These are phyloP conservation scores for Phrynocephalus vlangalii DNA, from an alignment of 2,797 vertebrate species.

Conservation along the genomic window DNA sequence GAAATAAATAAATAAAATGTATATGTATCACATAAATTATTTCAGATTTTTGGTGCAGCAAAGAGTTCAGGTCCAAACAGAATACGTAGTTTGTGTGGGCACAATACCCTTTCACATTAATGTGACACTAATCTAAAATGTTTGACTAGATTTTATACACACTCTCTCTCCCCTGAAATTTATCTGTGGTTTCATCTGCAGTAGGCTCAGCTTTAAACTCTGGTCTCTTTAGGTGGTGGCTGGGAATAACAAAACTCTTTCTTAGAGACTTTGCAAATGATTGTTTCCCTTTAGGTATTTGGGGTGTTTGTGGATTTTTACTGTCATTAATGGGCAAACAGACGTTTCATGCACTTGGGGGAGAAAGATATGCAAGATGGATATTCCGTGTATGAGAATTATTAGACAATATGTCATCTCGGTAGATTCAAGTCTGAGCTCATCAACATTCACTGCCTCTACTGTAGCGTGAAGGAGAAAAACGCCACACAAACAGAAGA, in stretches of 20 bases:
- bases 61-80: conserved; percentile 82
- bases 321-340: background rate
- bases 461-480: conserved; percentile 43
- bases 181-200: conserved; percentile 59
- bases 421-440: background rate
- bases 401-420: conserved; percentile 30
- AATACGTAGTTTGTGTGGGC: conserved; percentile 80
- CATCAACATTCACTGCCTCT: conserved; percentile 34
- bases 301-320: conserved; percentile 5
- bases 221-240: conserved; percentile 40
- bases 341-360: background rate
- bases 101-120: conserved; percentile 70
- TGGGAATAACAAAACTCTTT: conserved; percentile 44
- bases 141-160: conserved; percentile 72
- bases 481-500: conserved; percentile 27
- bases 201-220: conserved; percentile 32
- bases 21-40: conserved; percentile 82
- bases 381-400: conserved; percentile 23
- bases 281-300: conserved; percentile 3
- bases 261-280: conserved; percentile 16
- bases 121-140: conserved; percentile 75
- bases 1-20: conserved; percentile 85
- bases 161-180: conserved; percentile 71
- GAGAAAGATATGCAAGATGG: background rate
- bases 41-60: conserved; percentile 82